These are phyloP conservation scores for Riparia riparia DNA, from an alignment of 2,113 vertebrate species.

Conservation along the genomic window DNA sequence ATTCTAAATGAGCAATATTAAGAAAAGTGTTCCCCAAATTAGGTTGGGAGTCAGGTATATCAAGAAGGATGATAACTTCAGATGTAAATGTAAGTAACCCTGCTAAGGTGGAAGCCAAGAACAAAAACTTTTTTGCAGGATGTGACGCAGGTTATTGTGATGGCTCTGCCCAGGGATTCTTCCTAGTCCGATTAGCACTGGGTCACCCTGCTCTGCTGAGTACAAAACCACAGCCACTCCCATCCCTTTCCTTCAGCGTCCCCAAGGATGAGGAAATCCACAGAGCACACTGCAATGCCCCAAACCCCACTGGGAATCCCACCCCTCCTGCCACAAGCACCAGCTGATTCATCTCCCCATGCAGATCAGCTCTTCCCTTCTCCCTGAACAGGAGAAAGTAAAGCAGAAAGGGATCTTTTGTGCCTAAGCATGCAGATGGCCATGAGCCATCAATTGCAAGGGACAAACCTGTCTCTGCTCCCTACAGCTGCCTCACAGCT, in stretches of 20 bases:
- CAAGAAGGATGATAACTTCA: neutral
- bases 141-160: neutral
- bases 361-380: neutral
- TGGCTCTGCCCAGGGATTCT: neutral
- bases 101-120: neutral
- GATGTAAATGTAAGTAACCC: neutral
- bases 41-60: neutral
- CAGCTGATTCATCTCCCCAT: fast-evolving
- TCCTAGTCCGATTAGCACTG: neutral
- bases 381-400: neutral
- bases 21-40: neutral
- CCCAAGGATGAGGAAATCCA: neutral
- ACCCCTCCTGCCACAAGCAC: fast-evolving
- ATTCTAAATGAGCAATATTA: neutral
- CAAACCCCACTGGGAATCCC: neutral
- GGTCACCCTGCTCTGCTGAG: neutral
- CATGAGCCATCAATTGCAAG: fast-evolving
- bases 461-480: neutral
- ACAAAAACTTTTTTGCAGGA: neutral
- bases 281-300: fast-evolving
- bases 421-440: neutral
- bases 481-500: neutral
- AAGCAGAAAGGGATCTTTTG: fast-evolving
- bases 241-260: fast-evolving
- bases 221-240: neutral